phyloP scores from a whole-genome alignment of 2,888 invertebrate species.

The Lepidochitona cinerea region DNA sequence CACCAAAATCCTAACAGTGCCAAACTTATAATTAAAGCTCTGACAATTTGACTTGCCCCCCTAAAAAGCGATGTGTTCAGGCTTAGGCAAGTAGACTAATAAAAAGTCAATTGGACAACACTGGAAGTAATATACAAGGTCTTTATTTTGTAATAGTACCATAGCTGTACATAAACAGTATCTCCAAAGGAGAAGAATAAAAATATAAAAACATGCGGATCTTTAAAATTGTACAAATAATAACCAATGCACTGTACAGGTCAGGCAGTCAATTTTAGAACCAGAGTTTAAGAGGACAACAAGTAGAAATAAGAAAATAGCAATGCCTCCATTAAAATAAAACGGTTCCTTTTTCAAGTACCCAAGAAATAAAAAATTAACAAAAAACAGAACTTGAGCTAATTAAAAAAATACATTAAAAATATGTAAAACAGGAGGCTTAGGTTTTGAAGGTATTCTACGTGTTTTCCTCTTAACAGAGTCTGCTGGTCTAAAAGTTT shows the following conservation, averaged over 20 bases:
- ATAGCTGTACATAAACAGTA: slow-evolving; percentile 6
- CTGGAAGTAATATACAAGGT: background rate
- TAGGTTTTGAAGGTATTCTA: too few relatives aligned
- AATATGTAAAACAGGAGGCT: background rate
- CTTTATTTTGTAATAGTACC: background rate
- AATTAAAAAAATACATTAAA: background rate
- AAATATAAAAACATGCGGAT: background rate
- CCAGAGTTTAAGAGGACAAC: background rate
- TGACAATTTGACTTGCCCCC: too few relatives aligned
- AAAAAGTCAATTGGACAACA: too few relatives aligned
- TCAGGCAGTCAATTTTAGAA: background rate
- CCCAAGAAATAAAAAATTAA: background rate
- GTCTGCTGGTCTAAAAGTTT: too few relatives aligned
- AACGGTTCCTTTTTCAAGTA: background rate
- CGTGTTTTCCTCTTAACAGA: too few relatives aligned
- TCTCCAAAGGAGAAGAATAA: background rate
- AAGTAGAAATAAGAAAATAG: background rate
- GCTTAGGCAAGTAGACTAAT: too few relatives aligned
- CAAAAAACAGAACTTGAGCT: slow-evolving; percentile 3
- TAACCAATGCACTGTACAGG: slow-evolving; percentile 7
- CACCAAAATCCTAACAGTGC: too few relatives aligned
- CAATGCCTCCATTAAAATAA: background rate
- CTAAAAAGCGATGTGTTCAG: too few relatives aligned
- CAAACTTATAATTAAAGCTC: too few relatives aligned
- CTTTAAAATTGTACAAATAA: slow-evolving; percentile 6